These are phyloP conservation scores for Cylindroiulus punctatus DNA, from an alignment of 2,888 invertebrate genomes.

Conservation along the genomic window DNA sequence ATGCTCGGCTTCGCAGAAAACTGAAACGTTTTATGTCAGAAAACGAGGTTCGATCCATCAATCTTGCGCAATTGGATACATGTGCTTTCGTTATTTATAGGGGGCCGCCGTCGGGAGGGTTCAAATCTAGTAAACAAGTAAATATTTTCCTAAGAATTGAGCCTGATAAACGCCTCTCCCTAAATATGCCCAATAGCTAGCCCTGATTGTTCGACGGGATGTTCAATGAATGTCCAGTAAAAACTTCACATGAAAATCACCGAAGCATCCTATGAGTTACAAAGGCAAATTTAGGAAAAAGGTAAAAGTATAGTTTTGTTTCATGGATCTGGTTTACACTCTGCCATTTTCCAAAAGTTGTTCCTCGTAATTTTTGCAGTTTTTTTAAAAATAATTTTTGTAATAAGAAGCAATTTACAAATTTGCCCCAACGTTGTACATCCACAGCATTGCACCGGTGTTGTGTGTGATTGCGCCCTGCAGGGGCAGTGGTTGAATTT, in stretches of 20 bases:
- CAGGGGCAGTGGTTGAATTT: neutral
- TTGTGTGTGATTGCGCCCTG: neutral
- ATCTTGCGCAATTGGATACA: neutral
- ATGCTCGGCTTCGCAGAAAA: neutral
- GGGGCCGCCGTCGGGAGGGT: neutral
- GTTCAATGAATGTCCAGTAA: too few species aligned
- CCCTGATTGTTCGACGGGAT: too few species aligned
- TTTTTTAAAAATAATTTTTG: too few species aligned
- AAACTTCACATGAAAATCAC: too few species aligned
- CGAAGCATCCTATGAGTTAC: too few species aligned
- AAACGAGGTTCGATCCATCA: neutral
- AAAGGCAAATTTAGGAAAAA: too few species aligned
- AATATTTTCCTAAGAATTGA: neutral
- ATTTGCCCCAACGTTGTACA: too few species aligned
- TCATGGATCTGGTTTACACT: too few species aligned
- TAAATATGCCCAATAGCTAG: neutral
- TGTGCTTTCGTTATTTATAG: constrained; percentile 5
- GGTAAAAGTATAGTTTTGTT: too few species aligned
- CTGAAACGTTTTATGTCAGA: constrained; percentile 3
- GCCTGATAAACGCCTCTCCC: neutral
- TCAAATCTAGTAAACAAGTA: neutral
- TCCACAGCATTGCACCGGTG: neutral
- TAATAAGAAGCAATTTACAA: too few species aligned
- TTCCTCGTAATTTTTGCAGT: too few species aligned
- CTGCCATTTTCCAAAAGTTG: too few species aligned